Conservation (phyloP, 2,113 vertebrate species). For the Percopsis transmontana region DNA sequence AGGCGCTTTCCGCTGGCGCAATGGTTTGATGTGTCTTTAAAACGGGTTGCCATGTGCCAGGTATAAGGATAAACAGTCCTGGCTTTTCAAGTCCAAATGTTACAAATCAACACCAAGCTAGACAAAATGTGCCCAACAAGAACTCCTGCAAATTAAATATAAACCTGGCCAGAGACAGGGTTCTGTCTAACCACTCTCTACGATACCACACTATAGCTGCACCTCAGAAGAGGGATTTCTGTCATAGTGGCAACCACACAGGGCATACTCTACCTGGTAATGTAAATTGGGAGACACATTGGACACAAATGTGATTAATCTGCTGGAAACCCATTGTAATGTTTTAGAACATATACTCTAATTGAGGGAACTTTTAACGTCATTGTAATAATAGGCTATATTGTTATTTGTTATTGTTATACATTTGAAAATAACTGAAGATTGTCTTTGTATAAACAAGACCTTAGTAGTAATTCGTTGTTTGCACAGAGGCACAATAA, state of each 20-base stretch:
- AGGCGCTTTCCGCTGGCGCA: conserved; percentile 64
- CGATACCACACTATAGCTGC: neutral
- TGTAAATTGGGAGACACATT: conserved; percentile 32
- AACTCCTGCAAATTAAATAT: too few relatives aligned
- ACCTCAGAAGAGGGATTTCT: conserved; percentile 39
- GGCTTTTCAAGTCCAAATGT: neutral
- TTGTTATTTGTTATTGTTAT: too few relatives aligned
- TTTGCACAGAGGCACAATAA: conserved; percentile 19
- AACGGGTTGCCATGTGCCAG: conserved; percentile 63
- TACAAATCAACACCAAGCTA: fast-evolving
- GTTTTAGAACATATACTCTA: too few relatives aligned
- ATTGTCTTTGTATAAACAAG: neutral
- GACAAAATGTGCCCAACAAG: fast-evolving
- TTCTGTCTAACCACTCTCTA: neutral
- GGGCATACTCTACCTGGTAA: conserved; percentile 34
- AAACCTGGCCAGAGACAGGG: neutral
- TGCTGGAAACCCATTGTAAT: neutral
- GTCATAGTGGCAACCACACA: conserved; percentile 53
- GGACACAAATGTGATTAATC: conserved; percentile 28
- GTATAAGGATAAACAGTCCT: conserved; percentile 32
- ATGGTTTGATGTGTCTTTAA: conserved; percentile 64
- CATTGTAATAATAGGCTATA: neutral
- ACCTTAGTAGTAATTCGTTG: neutral
- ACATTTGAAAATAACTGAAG: neutral
- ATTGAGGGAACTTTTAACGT: neutral